Base-by-base conservation (phyloP, 2,113 vertebrate species). In the Gallinago undulata region DNA sequence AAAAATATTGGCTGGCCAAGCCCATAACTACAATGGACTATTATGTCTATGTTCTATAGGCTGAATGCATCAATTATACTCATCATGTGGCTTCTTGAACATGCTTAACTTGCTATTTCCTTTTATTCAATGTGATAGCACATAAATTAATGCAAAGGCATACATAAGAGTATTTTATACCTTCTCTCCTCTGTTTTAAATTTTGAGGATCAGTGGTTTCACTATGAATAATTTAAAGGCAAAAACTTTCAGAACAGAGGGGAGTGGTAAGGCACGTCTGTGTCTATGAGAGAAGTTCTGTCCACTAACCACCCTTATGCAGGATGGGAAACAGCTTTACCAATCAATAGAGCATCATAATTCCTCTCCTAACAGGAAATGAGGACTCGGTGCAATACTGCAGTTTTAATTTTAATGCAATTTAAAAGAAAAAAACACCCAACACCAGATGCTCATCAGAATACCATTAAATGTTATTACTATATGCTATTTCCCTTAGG, bases 51-150 rank as follows among this genome's bases (percentile, higher is more conserved):
- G 83, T 94, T 94, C 84, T 92, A 95, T 77, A 92, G 84, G 87
- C 90, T 96, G 97, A 96, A 97, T 96, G 68, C 24, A 82, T 92
- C 92, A 96, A 94, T 97, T 94, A 96, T 95, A 83, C 68, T 68
- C 76, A 87, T 93, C 91, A 68, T 91, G 88, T 73, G 64, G 62
- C 50, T 92, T 87, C 83, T 78, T 88, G 84, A 86, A 95, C 89
- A 93, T 84, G 84, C 94, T 93, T 91, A 95, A 94, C 84, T 96
- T 87, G 87, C 91, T 85, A 63, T 94, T 95, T 94, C 84, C 78
- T 92, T 92, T 87, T 84, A 89, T 94, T 94, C 67, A 59, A 59
- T 69, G 50, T 56, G 37, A 96, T 89, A 83, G 93, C 59, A 94
- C 84, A 93, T 94, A 94, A 94, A 94, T 95, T 91, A 91, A 94